Percentiles rank a stretch among this genome's conserved stretches.
phyloP scores from a whole-genome alignment of 2,797 vertebrate genomes.

The Sebastes hubbsi region DNA sequence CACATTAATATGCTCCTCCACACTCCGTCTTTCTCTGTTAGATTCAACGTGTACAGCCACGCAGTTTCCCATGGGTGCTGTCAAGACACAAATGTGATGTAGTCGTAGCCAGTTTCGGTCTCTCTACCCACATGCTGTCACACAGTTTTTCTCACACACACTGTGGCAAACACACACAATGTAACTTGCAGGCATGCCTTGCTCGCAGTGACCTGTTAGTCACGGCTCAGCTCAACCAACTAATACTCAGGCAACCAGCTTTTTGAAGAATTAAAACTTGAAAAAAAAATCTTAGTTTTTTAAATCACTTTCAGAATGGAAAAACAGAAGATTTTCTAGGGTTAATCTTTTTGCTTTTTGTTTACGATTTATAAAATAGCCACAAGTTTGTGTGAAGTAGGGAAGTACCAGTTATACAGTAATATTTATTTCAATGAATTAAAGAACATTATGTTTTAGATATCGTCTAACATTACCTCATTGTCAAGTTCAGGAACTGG shows the following conservation, averaged over 20 bases:
- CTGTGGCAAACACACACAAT: background rate
- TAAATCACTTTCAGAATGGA: background rate
- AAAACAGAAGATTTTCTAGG: too few relatives aligned
- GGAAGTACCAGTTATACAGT: background rate
- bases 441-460: background rate
- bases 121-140: background rate
- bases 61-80: conserved; percentile 4
- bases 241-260: background rate
- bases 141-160: background rate
- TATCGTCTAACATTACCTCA: background rate
- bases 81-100: conserved; percentile 3
- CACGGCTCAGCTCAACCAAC: background rate
- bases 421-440: background rate
- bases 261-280: background rate
- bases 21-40: conserved; percentile 7
- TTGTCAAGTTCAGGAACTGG: too few relatives aligned
- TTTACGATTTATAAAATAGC: background rate
- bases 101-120: background rate
- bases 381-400: background rate
- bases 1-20: background rate
- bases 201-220: conserved; percentile 23
- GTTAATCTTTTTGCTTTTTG: background rate
- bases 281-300: background rate
- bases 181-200: conserved; percentile 1
- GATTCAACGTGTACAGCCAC: background rate